These are phyloP conservation scores for Hirtodrosophila histrioides DNA, from an alignment of 2,888 invertebrate genomes.

Conservation along the genomic window DNA sequence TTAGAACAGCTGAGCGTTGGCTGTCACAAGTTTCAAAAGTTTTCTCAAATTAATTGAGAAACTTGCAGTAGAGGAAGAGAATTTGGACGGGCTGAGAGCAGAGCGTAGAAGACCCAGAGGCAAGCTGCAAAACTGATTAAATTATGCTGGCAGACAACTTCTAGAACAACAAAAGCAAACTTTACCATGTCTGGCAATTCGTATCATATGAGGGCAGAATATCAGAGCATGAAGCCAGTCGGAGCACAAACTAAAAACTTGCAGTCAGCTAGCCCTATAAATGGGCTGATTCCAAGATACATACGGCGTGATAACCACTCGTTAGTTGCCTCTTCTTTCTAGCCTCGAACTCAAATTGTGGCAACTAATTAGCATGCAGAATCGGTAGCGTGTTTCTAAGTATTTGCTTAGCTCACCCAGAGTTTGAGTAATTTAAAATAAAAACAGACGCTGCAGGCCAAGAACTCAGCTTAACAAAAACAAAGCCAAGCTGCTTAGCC, in stretches of 20 bases:
- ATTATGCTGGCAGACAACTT: conserved; percentile 28
- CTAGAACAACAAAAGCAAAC: conserved; percentile 13
- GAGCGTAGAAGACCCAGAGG: conserved; percentile 17
- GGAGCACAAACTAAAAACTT: conserved; percentile 53
- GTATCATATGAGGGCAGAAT: conserved; percentile 52
- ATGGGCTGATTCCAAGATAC: conserved; percentile 7
- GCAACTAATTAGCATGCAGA: conserved; percentile 63
- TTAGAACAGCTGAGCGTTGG: conserved; percentile 40
- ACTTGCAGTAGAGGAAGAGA: conserved; percentile 40
- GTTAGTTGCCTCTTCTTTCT: conserved; percentile 33
- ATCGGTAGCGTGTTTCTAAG: conserved; percentile 1
- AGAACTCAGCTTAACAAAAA: neutral
- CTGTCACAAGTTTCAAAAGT: conserved; percentile 60
- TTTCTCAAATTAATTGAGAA: conserved; percentile 67
- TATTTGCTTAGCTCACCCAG: conserved; percentile 12
- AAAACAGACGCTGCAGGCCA: neutral
- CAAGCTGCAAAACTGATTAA: conserved; percentile 59
- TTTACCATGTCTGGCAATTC: conserved; percentile 18
- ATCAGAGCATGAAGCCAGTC: conserved; percentile 68
- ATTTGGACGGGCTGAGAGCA: conserved; percentile 16
- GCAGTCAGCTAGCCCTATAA: conserved; percentile 15
- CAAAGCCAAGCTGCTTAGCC: neutral
- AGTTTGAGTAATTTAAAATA: conserved; percentile 42
- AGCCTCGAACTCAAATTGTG: conserved; percentile 38
- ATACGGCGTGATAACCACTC: conserved; percentile 43